Base-by-base conservation (phyloP, 1,140 invertebrate genomes). In the Monomorium pharaonis region DNA sequence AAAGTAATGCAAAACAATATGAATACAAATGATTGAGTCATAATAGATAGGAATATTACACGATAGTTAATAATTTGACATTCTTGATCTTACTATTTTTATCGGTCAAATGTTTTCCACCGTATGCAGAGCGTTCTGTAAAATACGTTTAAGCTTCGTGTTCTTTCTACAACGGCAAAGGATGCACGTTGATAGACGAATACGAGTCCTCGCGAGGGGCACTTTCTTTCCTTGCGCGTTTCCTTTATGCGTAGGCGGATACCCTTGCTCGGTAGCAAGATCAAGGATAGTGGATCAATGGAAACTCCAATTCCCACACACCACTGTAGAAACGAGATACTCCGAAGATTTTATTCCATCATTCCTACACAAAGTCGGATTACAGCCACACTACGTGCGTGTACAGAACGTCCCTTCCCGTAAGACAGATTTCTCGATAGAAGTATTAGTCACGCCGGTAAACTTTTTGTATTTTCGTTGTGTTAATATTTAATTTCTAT, bases 271-370 rank as follows among this genome's bases (percentile, higher is more conserved):
- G 30, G 14, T 24, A 67, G n/a, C 27, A 21, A 56, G 63, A 70
- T 81, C 33, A 56, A 54, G 62, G 44, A 4, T 27, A 21, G 30
- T 27, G 5, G 42, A 51, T 33, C 30, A n/a, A 63, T 69, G 21
- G 33, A 54, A 49, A 81, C 51, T 72, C 49, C 3, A 81, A 81
- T 81, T 70, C n/a, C n/a, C n/a, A n/a, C n/a, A 58, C 62, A 30
- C 24, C 0, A 70, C 6, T 16, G 33, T 58, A 56, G 4, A 42
- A 37, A 49, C 5, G 76, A 33, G 44, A 69, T 24, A 60, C 33
- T 62, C 16, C 42, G 14, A 69, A 16, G 18, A 56, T 72, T 70
- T 81, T 56, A 56, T 56, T 70, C 37, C 16, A 18, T 0, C 24
- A 72, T 21, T 58, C 18, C 58, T 44, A 7, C 21, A 42, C 3